These are phyloP conservation scores for Rapana venosa DNA, from an alignment of 2,888 invertebrate species.

Conservation along the genomic window DNA sequence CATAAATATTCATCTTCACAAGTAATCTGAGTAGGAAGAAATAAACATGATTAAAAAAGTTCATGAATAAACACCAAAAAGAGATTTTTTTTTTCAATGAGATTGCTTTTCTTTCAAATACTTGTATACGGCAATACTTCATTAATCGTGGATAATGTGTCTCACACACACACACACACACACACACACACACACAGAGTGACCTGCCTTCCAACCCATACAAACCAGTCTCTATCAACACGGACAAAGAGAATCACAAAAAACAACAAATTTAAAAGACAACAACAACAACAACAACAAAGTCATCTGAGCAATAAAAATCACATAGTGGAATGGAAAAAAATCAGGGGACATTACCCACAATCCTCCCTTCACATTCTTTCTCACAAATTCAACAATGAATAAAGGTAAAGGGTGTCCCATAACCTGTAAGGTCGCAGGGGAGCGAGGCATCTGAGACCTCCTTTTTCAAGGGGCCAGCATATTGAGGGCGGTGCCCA, in stretches of 20 bases:
- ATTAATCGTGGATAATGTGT: background rate
- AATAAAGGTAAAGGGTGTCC: too few relatives aligned
- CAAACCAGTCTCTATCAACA: too few relatives aligned
- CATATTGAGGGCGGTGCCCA: too few relatives aligned
- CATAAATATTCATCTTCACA: background rate
- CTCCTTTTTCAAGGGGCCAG: too few relatives aligned
- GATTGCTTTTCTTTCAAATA: too few relatives aligned
- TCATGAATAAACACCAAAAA: background rate
- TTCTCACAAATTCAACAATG: too few relatives aligned
- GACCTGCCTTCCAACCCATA: background rate
- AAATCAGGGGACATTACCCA: background rate
- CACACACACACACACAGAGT: background rate
- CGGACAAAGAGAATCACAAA: too few relatives aligned
- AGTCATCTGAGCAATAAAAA: background rate
- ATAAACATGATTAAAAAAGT: background rate
- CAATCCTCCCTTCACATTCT: too few relatives aligned
- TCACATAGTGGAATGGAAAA: slow-evolving; percentile 9
- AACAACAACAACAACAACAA: background rate
- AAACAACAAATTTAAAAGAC: too few relatives aligned
- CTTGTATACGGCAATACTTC: background rate
- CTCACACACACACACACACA: background rate
- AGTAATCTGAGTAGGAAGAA: background rate
- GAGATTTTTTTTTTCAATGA: background rate
- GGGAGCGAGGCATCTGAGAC: too few relatives aligned
- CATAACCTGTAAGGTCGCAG: too few relatives aligned